Percentiles rank a stretch among this genome's conserved stretches.
These are phyloP conservation scores for Andrena hattorfiana DNA, from an alignment of 2,888 invertebrate genomes.

Conservation along the genomic window DNA sequence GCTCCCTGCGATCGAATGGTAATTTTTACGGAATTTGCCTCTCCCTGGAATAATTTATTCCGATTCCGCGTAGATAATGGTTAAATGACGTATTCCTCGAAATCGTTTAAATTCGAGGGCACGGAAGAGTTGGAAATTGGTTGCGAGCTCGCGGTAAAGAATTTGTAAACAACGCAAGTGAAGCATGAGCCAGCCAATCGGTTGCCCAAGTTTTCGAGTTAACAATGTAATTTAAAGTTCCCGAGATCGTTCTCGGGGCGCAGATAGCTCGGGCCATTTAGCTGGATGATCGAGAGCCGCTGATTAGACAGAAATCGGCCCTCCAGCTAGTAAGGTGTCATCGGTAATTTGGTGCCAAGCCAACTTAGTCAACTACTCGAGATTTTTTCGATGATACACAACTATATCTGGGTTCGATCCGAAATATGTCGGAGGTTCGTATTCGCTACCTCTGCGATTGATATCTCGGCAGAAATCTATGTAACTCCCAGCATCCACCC, in stretches of 20 bases:
- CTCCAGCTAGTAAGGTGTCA: slow-evolving; percentile 42
- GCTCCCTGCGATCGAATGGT: too few species aligned
- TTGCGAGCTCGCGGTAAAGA: not conserved
- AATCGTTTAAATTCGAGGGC: too few species aligned
- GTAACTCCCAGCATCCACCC: not conserved
- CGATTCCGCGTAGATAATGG: too few species aligned
- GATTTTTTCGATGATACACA: slow-evolving; percentile 47
- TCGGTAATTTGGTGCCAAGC: slow-evolving; percentile 59
- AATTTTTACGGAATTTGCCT: too few species aligned
- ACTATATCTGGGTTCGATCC: slow-evolving; percentile 7
- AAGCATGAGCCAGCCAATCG: not conserved
- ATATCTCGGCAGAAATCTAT: too few species aligned
- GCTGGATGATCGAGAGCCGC: slow-evolving; percentile 51
- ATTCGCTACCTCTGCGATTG: not conserved
- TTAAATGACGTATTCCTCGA: too few species aligned
- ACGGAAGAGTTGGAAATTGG: too few species aligned
- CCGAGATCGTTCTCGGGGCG: slow-evolving; percentile 26
- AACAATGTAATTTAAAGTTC: slow-evolving; percentile 49
- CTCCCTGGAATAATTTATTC: too few species aligned
- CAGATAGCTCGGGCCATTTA: slow-evolving; percentile 39
- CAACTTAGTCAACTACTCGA: slow-evolving; percentile 60
- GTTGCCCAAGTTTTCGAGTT: slow-evolving; percentile 24
- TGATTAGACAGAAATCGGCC: slow-evolving; percentile 55
- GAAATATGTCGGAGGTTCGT: slow-evolving; percentile 48
- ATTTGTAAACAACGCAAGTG: not conserved